Conservation (phyloP, 1,140 invertebrate genomes). For the Euura saliciscinereae region DNA sequence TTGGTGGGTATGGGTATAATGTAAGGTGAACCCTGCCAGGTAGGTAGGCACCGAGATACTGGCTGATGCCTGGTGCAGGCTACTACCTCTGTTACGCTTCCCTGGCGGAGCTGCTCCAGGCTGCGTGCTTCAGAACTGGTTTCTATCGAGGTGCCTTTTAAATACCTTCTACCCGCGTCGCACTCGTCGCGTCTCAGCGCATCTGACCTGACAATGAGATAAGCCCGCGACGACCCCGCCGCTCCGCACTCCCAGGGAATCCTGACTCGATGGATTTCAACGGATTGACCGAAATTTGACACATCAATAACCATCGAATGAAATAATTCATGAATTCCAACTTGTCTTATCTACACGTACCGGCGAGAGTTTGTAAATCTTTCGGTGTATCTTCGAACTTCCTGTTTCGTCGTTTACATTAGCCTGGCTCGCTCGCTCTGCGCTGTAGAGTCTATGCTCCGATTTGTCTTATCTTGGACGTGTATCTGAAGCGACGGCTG, state of each 20-base stretch:
- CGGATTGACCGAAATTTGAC: no score
- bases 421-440: not conserved
- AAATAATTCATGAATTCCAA: no score
- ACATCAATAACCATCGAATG: no score
- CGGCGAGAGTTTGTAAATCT: no score
- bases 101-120: not conserved
- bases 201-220: not conserved
- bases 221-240: not conserved
- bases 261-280: no score
- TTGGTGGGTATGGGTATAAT: no score
- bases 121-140: not conserved
- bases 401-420: conserved; percentile 3
- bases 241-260: no score
- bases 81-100: not conserved
- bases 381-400: not conserved
- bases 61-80: not conserved
- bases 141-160: conserved; percentile 1
- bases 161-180: not conserved
- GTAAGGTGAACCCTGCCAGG: no score
- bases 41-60: not conserved
- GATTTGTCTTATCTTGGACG: not conserved
- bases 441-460: not conserved
- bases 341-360: no score
- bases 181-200: not conserved
- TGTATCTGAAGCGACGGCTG: not conserved